phyloP scores from a whole-genome alignment of 1,140 invertebrate species.

The Armadillidium nasatum region DNA sequence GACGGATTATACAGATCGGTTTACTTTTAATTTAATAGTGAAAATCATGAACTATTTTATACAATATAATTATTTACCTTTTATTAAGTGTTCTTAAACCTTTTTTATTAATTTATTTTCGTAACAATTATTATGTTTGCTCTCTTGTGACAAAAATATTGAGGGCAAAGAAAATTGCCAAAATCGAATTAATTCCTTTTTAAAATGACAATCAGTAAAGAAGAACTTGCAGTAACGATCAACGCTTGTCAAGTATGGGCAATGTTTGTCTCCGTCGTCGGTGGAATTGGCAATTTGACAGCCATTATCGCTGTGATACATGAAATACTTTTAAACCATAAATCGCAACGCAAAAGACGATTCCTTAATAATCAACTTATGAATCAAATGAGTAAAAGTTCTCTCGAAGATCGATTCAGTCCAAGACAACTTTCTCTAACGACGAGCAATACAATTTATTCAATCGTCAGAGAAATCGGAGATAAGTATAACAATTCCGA shows the following conservation, averaged over 20 bases:
- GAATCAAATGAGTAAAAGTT: neutral
- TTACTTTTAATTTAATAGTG: no score
- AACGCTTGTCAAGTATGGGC: neutral
- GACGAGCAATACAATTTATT: neutral
- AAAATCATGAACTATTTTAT: no score
- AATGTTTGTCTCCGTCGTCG: neutral
- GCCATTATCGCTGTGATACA: neutral
- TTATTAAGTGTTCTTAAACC: no score
- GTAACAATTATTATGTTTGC: no score
- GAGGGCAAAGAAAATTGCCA: no score
- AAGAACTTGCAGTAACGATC: no score
- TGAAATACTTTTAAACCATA: neutral
- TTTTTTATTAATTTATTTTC: no score
- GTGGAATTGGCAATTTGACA: neutral
- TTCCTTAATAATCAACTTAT: neutral
- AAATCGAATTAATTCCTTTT: no score
- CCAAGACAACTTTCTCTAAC: neutral
- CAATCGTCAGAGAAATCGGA: neutral
- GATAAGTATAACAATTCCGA: neutral
- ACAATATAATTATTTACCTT: no score
- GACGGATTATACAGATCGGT: no score
- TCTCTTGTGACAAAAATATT: no score
- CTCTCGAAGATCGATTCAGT: neutral
- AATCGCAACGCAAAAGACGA: neutral
- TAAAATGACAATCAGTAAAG: no score